Base-by-base conservation (phyloP, 1,140 invertebrate species). In the Papilio aristodemus region DNA sequence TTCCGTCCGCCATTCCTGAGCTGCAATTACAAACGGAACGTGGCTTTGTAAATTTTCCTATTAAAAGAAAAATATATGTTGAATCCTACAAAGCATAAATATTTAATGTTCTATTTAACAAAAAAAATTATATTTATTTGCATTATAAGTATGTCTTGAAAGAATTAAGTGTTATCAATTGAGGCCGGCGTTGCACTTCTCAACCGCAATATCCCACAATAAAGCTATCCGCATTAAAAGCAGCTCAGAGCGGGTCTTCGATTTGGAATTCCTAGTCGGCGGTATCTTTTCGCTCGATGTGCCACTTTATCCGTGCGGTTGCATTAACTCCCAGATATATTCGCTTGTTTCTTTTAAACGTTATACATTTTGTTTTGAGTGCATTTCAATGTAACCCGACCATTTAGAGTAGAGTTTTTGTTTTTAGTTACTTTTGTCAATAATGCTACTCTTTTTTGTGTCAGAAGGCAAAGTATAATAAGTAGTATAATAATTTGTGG, bases 1-100 rank as follows among this genome's bases (percentile, higher is more conserved):
- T 66, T 66, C 63, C 63, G 63, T 36, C 41, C 63, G 63, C 63
- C 63, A 66, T 66, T 66, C 41, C 63, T 66, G 41, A 46, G 41
- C 32, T 66, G 63, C 63, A 66, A 66, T 66, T 66, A 66, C 63
- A 66, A 66, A 50, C 39, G n/a, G 43, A 46, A 32, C 25, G 63
- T 43, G 63, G 17, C n/a, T 27, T 36, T 50, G 17, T 41, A 50
- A 43, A 50, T 66, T 66, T 66, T 66, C n/a, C 63, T 27, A 43
- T 43, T 50, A 10, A 32, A 64, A 64, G 36, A 39, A 62, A 50
- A 50, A 50, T 22, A 25, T 50, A 13, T 50, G 19, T 22, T 22
- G 11, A 50, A 50, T 50, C 19, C 19, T 50, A 22, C 3, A 50
- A 50, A 19, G 10, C n/a, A n/a, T n/a, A n/a, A n/a, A n/a, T n/a